Base-by-base conservation (phyloP, 2,888 invertebrate genomes). In the Toxonevra muliebris region DNA sequence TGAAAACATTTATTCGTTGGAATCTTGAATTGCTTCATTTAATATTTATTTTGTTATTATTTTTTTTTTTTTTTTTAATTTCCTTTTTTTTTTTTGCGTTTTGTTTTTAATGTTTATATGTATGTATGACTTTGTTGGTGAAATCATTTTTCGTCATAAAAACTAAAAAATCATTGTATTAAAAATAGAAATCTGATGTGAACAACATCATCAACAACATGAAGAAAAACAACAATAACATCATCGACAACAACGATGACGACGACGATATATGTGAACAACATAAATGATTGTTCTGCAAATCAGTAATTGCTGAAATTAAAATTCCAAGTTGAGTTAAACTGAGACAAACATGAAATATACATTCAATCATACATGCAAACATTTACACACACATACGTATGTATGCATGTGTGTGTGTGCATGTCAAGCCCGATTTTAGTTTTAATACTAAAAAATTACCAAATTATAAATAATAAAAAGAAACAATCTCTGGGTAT, bases 91-190 rank as follows among this genome's bases (percentile, higher is more conserved):
- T 42, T 53, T n/a, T 54, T 54, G 20, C 43, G 41, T 62, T 19
- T 50, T 50, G 17, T 20, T 45, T 45, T 63, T 55, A 40, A 45
- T 63, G 54, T 63, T 42, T 43, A 45, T 45, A 55, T 43, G 43
- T 40, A 63, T 45, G 42, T 63, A 45, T 45, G 30, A 40, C 11
- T 9, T 30, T 57, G 30, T 64, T 55, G 20, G 48, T 48, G 48
- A 48, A 42, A 40, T n/a, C 17, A 58, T 41, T 57, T 65, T 65
- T 65, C 54, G 15, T 41, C 58, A 30, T 19, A 60, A 59, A 52
- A 53, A 52, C 20, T 20, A 19, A 59, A 50, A 54, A 41, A 42
- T 42, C 58, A 59, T 53, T 59, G 42, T 2, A 15, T 54, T 54
- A 54, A 19, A 54, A 54, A 54, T 54, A 19, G 17, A 19, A 54